Evolutionary conservation across 2,113 vertebrate species (phyloP).

Genomic region (Cheilinus undulatus): DNA sequence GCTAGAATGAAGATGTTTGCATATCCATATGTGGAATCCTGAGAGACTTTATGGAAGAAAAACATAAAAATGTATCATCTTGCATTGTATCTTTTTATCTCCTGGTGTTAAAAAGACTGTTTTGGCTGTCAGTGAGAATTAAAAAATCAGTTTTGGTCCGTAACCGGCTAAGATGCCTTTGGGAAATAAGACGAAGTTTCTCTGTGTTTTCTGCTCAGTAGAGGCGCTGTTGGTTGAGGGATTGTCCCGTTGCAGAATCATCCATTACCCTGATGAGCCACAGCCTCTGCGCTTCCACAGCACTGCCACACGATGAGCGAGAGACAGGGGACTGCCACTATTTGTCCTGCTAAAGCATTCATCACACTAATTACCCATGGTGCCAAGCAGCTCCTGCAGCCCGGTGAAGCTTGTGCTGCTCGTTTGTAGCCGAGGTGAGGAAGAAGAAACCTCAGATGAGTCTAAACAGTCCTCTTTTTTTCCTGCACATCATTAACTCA

Average conservation of each 20-base stretch:
- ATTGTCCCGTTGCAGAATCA: slow-evolving; percentile 80
- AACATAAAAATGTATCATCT: slow-evolving; percentile 3
- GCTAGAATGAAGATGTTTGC: slow-evolving; percentile 73
- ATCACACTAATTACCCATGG: slow-evolving; percentile 93
- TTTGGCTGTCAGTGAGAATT: slow-evolving; percentile 19
- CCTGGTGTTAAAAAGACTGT: neutral
- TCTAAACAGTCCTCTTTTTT: slow-evolving; percentile 87
- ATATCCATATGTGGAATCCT: slow-evolving; percentile 47
- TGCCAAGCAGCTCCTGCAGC: slow-evolving; percentile 88
- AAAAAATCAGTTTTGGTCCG: slow-evolving; percentile 46
- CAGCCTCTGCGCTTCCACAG: slow-evolving; percentile 77
- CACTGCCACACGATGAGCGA: slow-evolving; percentile 81
- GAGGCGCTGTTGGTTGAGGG: slow-evolving; percentile 78
- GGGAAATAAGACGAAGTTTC: neutral
- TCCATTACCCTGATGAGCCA: slow-evolving; percentile 88
- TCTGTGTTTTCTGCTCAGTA: slow-evolving; percentile 27
- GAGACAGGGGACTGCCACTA: slow-evolving; percentile 85
- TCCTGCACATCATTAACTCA: slow-evolving; percentile 91
- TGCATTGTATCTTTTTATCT: neutral
- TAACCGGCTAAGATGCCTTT: slow-evolving; percentile 28
- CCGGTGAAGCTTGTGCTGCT: slow-evolving; percentile 80
- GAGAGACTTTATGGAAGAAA: slow-evolving; percentile 23
- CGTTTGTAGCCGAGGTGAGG: slow-evolving; percentile 87
- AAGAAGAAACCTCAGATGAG: slow-evolving; percentile 90
- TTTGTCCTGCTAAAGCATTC: slow-evolving; percentile 87